A percentile compares a stretch with the other conserved stretches of the same genome.
phyloP scores from a whole-genome alignment of 2,113 vertebrate species.

The Acrocephalus kingi region DNA sequence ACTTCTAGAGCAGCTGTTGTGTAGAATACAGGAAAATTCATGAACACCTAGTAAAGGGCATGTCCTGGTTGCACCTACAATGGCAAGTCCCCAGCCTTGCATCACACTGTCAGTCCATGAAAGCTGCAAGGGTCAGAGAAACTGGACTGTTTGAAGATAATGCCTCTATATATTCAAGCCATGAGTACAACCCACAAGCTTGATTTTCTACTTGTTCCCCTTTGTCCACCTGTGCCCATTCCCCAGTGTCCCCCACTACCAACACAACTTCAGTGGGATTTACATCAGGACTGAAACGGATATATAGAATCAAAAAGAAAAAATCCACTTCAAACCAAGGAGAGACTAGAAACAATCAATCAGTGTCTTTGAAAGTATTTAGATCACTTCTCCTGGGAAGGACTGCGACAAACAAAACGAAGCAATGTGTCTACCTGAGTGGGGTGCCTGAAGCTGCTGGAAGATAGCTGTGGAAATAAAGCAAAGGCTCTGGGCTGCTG shows the following conservation, averaged over 20 bases:
- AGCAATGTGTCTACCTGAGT: background rate
- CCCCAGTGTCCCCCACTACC: too few relatives aligned
- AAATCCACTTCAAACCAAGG: background rate
- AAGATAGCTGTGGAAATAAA: background rate
- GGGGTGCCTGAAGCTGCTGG: background rate
- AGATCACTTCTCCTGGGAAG: background rate
- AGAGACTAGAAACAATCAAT: background rate
- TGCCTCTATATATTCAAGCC: background rate
- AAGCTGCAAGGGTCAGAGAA: background rate
- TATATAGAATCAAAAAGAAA: background rate
- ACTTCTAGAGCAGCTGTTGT: background rate
- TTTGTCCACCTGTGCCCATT: accelerated
- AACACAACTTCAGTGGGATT: background rate
- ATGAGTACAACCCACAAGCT: background rate
- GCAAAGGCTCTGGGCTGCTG: background rate
- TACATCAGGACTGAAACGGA: background rate
- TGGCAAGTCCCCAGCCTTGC: accelerated
- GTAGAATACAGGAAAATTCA: background rate
- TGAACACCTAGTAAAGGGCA: background rate
- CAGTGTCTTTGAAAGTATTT: background rate
- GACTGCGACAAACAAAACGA: background rate
- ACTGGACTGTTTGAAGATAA: background rate
- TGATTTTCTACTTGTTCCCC: background rate
- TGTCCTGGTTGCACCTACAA: background rate
- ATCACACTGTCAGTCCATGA: background rate